Evolutionary conservation across 2,113 vertebrate genomes (phyloP).

Genomic region (Corydoras sp.): DNA sequence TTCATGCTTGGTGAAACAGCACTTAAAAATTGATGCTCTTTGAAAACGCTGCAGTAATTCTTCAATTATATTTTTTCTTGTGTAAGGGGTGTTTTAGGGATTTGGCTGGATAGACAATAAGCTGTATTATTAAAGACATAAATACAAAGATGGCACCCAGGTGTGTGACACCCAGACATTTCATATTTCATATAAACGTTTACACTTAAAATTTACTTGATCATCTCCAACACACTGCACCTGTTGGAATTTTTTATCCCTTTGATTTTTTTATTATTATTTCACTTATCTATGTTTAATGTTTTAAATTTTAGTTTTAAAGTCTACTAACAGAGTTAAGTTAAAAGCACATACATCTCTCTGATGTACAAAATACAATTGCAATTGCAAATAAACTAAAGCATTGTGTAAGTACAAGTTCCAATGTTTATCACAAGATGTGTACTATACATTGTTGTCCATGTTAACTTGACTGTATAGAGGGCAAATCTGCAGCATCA

Average conservation of each 20-base stretch:
- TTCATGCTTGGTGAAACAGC: too few species aligned
- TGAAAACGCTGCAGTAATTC: constrained; percentile 49
- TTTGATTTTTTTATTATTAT: constrained; percentile 5
- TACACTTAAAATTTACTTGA: constrained; percentile 49
- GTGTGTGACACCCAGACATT: constrained; percentile 46
- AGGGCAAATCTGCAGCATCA: too few species aligned
- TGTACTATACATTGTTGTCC: too few species aligned
- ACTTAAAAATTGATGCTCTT: too few species aligned
- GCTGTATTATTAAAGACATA: constrained; percentile 67
- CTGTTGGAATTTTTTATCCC: constrained; percentile 31
- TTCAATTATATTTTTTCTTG: constrained; percentile 51
- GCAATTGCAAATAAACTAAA: too few species aligned
- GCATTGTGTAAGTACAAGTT: too few species aligned
- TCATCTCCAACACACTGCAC: constrained; percentile 31
- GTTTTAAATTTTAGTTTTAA: constrained; percentile 25
- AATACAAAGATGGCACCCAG: constrained; percentile 52
- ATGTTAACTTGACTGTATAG: too few species aligned
- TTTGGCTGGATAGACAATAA: constrained; percentile 55
- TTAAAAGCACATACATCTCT: constrained; percentile 17
- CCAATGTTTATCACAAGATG: too few species aligned
- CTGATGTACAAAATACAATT: too few species aligned
- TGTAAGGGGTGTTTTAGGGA: constrained; percentile 62
- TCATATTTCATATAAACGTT: constrained; percentile 46
- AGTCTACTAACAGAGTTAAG: neutral
- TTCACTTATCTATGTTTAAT: constrained; percentile 14